Evolutionary conservation across 2,797 vertebrate species (phyloP).

Genomic region (Dendrocincla fuliginosa): DNA sequence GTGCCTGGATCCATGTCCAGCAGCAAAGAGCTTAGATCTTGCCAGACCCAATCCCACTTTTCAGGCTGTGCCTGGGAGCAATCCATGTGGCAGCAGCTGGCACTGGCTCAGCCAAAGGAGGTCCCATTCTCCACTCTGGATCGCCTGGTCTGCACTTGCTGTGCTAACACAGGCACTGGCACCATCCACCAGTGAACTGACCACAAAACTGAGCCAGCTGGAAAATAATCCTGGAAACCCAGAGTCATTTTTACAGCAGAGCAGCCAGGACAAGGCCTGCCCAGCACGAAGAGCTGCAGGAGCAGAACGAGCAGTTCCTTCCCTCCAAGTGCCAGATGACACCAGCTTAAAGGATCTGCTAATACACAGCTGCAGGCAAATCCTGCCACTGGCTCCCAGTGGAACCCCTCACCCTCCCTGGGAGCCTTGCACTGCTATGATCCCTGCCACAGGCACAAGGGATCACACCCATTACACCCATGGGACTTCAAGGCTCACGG

Average conservation of each 20-base stretch:
- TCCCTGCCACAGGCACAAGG: background rate
- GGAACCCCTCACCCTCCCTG: background rate
- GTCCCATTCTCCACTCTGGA: rapidly evolving
- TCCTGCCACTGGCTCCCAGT: background rate
- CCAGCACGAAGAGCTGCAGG: rapidly evolving
- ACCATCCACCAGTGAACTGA: background rate
- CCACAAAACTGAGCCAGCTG: background rate
- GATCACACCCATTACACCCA: background rate
- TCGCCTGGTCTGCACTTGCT: background rate
- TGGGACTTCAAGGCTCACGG: background rate
- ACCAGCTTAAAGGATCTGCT: background rate
- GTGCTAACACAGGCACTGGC: background rate
- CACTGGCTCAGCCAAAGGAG: background rate
- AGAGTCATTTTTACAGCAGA: background rate
- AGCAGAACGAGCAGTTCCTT: background rate
- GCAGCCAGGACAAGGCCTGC: background rate
- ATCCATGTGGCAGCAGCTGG: background rate
- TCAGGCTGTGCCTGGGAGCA: background rate
- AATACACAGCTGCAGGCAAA: background rate
- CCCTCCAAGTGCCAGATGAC: background rate
- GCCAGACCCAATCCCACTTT: rapidly evolving
- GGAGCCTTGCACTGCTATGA: background rate
- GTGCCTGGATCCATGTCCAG: rapidly evolving
- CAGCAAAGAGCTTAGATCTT: background rate
- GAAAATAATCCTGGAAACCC: background rate